Base-by-base conservation (phyloP, 2,888 invertebrate species). In the Odontomyia ornata region DNA sequence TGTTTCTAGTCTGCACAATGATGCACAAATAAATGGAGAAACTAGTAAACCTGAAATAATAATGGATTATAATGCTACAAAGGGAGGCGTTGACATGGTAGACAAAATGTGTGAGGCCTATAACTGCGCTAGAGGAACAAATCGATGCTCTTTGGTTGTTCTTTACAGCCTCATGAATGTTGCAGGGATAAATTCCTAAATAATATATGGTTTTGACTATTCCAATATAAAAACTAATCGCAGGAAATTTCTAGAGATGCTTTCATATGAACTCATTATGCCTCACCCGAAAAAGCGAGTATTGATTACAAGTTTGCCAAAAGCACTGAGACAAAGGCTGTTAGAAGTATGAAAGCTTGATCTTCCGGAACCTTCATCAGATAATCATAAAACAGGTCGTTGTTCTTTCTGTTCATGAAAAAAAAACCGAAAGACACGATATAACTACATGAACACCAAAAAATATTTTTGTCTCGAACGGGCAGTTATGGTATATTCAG, bases 401-500 rank as follows among this genome's bases (percentile, higher is more conserved):
- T 76, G 76, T 65, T 47, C 65, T 36, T 76, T 65, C 28, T 52
- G 65, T 46, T 65, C 76, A 15, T 76, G 7, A 5, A 13, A 76
- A 76, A 76, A 76, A 75, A 75, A 57, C 64, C 62, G 64, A 75
- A 75, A 62, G 25, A 75, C 75, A 75, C 28, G 5, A 75, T 75
- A 75, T 25, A 75, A 62, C 64, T 75, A 43, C 64, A 64, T 60
- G 60, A 30, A 30, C 25, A 57, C 56, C 75, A 75, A 30, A 57
- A 75, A 62, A 64, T 75, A 67, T 56, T 56, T 52, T 76, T 76
- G 30, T 76, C 56, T 56, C 67, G 76, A 76, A 47, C 76, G 56
- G 28, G 56, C 76, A 76, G 43, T 76, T 67, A 67, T n/a, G n/a
- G n/a, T n/a, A n/a, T n/a, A n/a, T n/a, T n/a, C n/a, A n/a, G n/a